Evolutionary conservation across 2,797 vertebrate species (phyloP), one percentile per base, ranked within the genome.

Genomic region (Cyprinodon diabolis): DNA sequence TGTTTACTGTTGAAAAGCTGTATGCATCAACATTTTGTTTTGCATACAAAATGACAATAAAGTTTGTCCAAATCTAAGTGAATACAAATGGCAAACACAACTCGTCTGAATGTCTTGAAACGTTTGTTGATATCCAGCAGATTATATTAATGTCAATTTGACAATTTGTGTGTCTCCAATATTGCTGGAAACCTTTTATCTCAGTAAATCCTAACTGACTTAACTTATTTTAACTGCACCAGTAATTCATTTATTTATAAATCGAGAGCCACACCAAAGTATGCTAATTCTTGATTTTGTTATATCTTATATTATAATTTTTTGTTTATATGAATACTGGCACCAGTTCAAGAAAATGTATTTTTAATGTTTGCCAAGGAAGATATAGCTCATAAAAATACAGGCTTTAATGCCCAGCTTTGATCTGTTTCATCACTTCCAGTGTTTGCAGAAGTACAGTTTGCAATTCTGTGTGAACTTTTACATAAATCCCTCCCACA

Each of bases 401-500:
- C 48, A n/a, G 48, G 52, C 51, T 80, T 75, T 49, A 79, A 69
- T 68, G 68, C 35, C 1, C 60, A 62, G 71, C 66, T 43, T 69
- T 57, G 40, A 43, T 78, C 56, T 45, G 11, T 69, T 63, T 76
- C 48, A 74, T 49, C 77, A n/a, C 66, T 47, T 43, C 45, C 13
- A 35, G 51, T 6, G n/a, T 19, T 72, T 57, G 60, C 30, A 68
- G 49, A 11, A 72, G 66, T 71, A 35, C 72, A 21, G 43, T 75
- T 23, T 69, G n/a, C 23, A 25, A 58, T 15, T 69, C 3, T 56
- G 15, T 70, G 17, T 76, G 48, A 76, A 67, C 47, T 25, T 71
- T 72, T 49, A 55, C 15, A 63, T 25, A 63, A 71, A 69, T 71
- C 40, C 68, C 69, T 78, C 63, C 67, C n/a, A 76, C 62, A 74